phyloP scores from a whole-genome alignment of 2,888 invertebrate species.

The Tetrapedia diversipes region DNA sequence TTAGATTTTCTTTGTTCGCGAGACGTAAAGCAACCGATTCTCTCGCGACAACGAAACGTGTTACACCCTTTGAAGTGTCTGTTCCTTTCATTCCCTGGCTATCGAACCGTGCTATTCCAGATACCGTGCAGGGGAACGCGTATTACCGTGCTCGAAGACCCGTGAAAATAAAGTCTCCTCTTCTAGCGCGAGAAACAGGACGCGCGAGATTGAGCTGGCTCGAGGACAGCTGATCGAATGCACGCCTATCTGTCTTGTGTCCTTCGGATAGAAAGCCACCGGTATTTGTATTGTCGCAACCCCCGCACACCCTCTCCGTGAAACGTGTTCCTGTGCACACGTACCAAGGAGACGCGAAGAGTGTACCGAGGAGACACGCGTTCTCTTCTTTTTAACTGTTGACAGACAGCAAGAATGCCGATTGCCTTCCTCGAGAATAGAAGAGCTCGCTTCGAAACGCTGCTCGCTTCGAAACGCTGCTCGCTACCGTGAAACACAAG shows the following conservation, averaged over 20 bases:
- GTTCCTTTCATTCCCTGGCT: slow-evolving; percentile 20
- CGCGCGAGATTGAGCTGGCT: slow-evolving; percentile 41
- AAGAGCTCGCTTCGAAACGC: no score
- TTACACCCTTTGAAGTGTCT: neutral
- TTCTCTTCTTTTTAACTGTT: no score
- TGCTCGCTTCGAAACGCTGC: no score
- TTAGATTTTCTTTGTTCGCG: no score
- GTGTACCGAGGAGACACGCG: no score
- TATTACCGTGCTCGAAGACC: slow-evolving; percentile 49
- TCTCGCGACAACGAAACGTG: no score
- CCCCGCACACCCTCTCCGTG: neutral
- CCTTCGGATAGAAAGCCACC: slow-evolving; percentile 18
- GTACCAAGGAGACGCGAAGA: no score
- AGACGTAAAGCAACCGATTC: no score
- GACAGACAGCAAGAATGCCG: neutral
- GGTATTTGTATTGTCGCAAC: slow-evolving; percentile 28
- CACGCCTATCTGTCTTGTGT: slow-evolving; percentile 35
- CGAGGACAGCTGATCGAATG: slow-evolving; percentile 42
- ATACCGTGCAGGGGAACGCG: slow-evolving; percentile 4
- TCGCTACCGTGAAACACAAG: neutral
- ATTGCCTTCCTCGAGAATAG: slow-evolving; percentile 27
- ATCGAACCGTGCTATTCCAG: slow-evolving; percentile 13
- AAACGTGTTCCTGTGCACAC: no score
- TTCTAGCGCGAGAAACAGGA: slow-evolving; percentile 30
- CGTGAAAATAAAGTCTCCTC: slow-evolving; percentile 60